Conservation (phyloP, 1,140 invertebrate species). For the Contarinia nasturtii region DNA sequence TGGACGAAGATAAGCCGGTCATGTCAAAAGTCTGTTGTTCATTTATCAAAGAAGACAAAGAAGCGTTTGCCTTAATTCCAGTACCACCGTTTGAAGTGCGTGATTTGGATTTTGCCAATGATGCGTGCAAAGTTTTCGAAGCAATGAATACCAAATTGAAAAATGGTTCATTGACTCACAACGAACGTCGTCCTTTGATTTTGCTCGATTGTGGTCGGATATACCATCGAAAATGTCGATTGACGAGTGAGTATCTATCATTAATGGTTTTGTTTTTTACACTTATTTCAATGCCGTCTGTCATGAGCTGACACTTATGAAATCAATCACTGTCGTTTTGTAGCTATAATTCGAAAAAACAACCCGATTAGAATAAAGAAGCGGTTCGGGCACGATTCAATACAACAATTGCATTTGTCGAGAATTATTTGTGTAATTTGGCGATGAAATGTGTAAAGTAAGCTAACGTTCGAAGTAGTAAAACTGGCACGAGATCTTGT, state of each 20-base stretch:
- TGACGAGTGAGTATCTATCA: constrained; percentile 59
- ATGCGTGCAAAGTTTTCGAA: constrained; percentile 88
- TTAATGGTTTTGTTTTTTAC: too few relatives aligned
- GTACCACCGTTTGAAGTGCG: constrained; percentile 90
- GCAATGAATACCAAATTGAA: constrained; percentile 69
- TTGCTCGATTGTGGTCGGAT: constrained; percentile 94
- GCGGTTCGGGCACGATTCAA: constrained; percentile 71
- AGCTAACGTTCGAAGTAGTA: constrained; percentile 93
- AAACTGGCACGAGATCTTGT: constrained; percentile 92
- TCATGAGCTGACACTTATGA: too few relatives aligned
- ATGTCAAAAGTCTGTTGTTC: constrained; percentile 96
- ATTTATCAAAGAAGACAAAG: constrained; percentile 90
- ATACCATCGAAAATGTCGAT: constrained; percentile 86
- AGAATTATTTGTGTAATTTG: constrained; percentile 88
- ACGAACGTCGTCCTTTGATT: constrained; percentile 91
- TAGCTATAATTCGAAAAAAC: constrained; percentile 81
- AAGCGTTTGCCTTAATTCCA: constrained; percentile 92
- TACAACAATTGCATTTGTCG: constrained; percentile 84
- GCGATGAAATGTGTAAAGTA: constrained; percentile 86
- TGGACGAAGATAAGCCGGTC: constrained; percentile 91
- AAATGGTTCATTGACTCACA: constrained; percentile 73
- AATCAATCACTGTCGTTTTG: too few relatives aligned
- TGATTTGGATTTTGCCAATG: constrained; percentile 98
- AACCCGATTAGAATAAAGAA: constrained; percentile 67
- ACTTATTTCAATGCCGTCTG: too few relatives aligned